A percentile compares a stretch with the other conserved stretches of the same genome.
phyloP scores from a whole-genome alignment of 1,140 invertebrate species.

The Berghia stephanieae region DNA sequence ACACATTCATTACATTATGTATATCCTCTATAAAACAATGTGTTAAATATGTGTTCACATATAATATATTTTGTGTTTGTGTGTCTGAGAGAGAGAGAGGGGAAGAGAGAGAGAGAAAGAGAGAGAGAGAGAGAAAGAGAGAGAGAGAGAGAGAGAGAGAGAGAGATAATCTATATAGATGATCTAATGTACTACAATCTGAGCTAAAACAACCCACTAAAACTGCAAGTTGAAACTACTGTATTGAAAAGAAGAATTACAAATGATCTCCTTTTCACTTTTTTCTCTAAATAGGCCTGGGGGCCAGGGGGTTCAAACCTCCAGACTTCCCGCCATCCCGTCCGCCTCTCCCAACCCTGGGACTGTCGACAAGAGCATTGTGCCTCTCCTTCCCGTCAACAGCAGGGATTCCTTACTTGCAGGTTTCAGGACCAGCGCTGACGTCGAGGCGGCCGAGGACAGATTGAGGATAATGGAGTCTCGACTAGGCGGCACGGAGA shows the following conservation, averaged over 20 bases:
- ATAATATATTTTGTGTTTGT: no score
- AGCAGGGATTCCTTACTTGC: conserved; percentile 24
- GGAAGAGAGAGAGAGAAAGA: no score
- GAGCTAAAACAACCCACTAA: background rate
- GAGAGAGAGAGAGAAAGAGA: no score
- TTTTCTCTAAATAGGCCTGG: background rate
- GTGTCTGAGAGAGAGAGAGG: no score
- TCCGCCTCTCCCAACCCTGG: conserved; percentile 39
- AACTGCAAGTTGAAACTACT: background rate
- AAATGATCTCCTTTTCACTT: background rate
- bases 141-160: no score
- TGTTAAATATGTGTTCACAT: no score
- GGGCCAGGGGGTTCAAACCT: conserved; percentile 48
- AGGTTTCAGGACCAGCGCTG: conserved; percentile 25
- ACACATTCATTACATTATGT: no score
- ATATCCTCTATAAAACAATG: no score
- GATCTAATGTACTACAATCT: no score
- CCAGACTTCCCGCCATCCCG: conserved; percentile 54
- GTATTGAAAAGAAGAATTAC: background rate
- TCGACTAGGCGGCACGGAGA: conserved; percentile 60
- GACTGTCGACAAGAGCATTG: conserved; percentile 41
- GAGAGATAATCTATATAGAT: background rate
- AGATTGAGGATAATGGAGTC: conserved; percentile 58
- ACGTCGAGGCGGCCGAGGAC: conserved; percentile 52
- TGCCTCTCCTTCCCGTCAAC: conserved; percentile 39